These are phyloP conservation scores for Perizoma affinitatum DNA, from an alignment of 2,888 invertebrate species.

Conservation along the genomic window DNA sequence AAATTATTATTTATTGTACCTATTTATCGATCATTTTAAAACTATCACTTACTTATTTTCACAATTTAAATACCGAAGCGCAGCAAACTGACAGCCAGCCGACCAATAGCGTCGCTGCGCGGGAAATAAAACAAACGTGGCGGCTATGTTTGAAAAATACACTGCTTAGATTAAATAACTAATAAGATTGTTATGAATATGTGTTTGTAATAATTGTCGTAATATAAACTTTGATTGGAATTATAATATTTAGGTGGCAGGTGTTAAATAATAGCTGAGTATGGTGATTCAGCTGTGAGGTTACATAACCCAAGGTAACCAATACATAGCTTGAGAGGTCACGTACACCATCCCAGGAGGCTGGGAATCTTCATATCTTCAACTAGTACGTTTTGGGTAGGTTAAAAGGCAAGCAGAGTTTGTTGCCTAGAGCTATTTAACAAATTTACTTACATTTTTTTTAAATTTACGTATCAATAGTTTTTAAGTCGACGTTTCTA, in stretches of 20 bases:
- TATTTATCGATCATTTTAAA: too few species aligned
- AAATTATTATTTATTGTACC: too few species aligned
- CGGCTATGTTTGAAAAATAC: constrained; percentile 38
- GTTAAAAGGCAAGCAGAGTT: too few species aligned
- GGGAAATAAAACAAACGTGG: constrained; percentile 46
- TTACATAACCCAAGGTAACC: constrained; percentile 7
- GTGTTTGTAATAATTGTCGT: constrained; percentile 18
- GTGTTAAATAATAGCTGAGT: constrained; percentile 25
- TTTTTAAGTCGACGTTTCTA: too few species aligned
- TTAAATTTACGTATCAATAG: too few species aligned
- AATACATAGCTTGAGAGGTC: neutral
- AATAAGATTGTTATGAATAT: constrained; percentile 42
- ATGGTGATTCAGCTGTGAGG: constrained; percentile 22
- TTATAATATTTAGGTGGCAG: constrained; percentile 40
- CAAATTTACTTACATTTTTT: too few species aligned
- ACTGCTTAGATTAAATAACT: constrained; percentile 40
- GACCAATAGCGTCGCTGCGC: constrained; percentile 45
- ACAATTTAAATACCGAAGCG: constrained; percentile 14
- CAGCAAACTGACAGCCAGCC: constrained; percentile 32
- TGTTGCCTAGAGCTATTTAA: too few species aligned
- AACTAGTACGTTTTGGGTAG: too few species aligned
- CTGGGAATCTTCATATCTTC: too few species aligned
- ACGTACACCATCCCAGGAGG: neutral
- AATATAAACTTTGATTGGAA: constrained; percentile 38
- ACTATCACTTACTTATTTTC: neutral